Evolutionary conservation across 2,888 invertebrate genomes (phyloP), one percentile per base, ranked within the genome.

Genomic region (Petrolisthes manimaculis): DNA sequence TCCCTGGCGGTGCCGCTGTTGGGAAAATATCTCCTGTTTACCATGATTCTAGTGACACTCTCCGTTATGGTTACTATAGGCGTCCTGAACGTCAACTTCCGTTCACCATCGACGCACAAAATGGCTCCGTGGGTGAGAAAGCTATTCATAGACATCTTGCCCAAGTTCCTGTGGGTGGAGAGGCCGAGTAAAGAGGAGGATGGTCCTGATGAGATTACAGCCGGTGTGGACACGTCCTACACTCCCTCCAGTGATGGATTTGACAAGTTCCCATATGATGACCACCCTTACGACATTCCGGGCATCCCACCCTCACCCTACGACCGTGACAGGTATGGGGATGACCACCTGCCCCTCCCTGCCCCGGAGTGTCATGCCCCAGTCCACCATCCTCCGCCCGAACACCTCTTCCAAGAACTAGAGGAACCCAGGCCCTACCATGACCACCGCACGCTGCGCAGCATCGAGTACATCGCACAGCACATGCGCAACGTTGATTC

Each of bases 401-500:
- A 83, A 85, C 81, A 85, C 84, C 88, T 86, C 55, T 89, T 89
- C 71, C 85, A 82, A 12, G 88, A 89, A 24, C 77, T 94, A 91
- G 94, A 94, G 92, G 95, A 95, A 92, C 94, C 94, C 86, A 96
- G 96, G 93, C 96, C 97, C 91, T 96, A 96, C 92, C 96, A 96
- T 93, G 97, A 97, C 92, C 96, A 97, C 94, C 97, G 97, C 93
- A 97, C 97, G 92, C 96, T 97, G 93, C 97, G 97, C 93, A 97
- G 97, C 92, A 97, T 97, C 92, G 95, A 96, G 92, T 98, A 98
- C 94, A 97, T 98, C 94, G 97, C 97, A 93, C 98, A 98, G 94
- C 98, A 98, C 93, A 97, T 97, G 93, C 96, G 96, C 94, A 98
- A 98, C 94, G 97, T 97, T 94, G 97, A 98, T 94, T 96, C 96